These are phyloP conservation scores for Tenthredo distinguenda DNA, from an alignment of 2,888 invertebrate species.

Conservation along the genomic window DNA sequence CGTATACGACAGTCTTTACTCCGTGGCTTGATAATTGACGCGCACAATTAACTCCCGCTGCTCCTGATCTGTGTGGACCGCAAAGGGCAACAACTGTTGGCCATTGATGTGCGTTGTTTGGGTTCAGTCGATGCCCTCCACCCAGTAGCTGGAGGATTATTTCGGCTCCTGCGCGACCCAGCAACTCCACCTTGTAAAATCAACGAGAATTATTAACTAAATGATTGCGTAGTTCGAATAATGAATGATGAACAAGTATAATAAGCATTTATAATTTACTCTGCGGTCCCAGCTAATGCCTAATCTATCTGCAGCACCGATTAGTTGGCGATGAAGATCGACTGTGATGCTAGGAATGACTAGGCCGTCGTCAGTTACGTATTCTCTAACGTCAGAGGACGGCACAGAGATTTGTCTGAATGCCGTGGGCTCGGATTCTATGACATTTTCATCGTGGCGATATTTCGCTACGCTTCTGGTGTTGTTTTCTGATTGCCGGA, in stretches of 20 bases:
- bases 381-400: slow-evolving; percentile 82
- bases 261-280: slow-evolving; percentile 60
- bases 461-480: slow-evolving; percentile 79
- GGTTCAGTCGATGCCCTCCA: slow-evolving; percentile 90
- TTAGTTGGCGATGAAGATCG: slow-evolving; percentile 84
- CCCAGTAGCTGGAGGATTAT: slow-evolving; percentile 91
- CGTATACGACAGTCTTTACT: slow-evolving; percentile 84
- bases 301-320: slow-evolving; percentile 84
- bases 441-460: slow-evolving; percentile 93
- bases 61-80: slow-evolving; percentile 84
- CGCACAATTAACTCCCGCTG: slow-evolving; percentile 87
- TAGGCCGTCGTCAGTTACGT: slow-evolving; percentile 90
- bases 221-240: not conserved
- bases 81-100: slow-evolving; percentile 89
- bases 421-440: slow-evolving; percentile 83
- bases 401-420: slow-evolving; percentile 87
- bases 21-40: slow-evolving; percentile 92
- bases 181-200: slow-evolving; percentile 82
- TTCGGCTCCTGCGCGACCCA: slow-evolving; percentile 92
- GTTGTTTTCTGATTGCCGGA: slow-evolving; percentile 79
- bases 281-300: slow-evolving; percentile 84
- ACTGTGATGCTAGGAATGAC: slow-evolving; percentile 88
- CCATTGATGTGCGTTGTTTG: slow-evolving; percentile 93
- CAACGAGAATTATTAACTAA: not conserved
- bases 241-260: not conserved